Conservation (phyloP, 30 jellyfish, hydroid and myxozoan species). For the Aurelia coerulea region DNA sequence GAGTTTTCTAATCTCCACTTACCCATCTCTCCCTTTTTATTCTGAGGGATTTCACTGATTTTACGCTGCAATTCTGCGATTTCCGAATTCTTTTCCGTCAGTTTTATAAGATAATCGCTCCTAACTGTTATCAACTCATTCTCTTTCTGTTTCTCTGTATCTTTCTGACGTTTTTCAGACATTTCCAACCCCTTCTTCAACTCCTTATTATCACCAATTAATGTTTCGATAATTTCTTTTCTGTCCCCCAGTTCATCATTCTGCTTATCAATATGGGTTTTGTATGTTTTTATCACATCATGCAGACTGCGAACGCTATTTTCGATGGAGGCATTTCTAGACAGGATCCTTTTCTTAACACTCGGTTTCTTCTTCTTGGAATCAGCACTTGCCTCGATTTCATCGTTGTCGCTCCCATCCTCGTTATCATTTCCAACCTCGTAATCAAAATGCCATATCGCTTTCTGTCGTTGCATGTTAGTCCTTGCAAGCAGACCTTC, state of each 20-base stretch:
- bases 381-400: constrained; percentile 12
- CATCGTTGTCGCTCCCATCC: constrained; percentile 18
- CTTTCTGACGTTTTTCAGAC: constrained; percentile 14
- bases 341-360: not conserved
- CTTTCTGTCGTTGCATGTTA: constrained; percentile 22
- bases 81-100: constrained; percentile 25
- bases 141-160: constrained; percentile 6
- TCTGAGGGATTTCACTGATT: not conserved
- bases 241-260: constrained; percentile 21
- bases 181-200: constrained; percentile 42
- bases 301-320: not conserved
- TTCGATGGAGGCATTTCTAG: not conserved
- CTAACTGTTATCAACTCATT: constrained; percentile 1
- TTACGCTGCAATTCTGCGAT: not conserved
- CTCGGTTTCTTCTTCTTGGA: not conserved
- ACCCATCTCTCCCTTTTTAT: not conserved
- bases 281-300: not conserved
- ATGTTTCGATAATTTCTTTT: not conserved
- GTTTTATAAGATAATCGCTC: constrained; percentile 4
- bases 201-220: constrained; percentile 38
- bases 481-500: constrained; percentile 52
- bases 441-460: constrained; percentile 26
- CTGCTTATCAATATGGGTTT: constrained; percentile 11
- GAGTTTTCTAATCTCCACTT: not conserved
- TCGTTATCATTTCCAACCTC: constrained; percentile 41